Evolutionary conservation across 1,140 invertebrate species (phyloP), one percentile per base, ranked within the genome.

Genomic region (Drosophila oshimai): DNA sequence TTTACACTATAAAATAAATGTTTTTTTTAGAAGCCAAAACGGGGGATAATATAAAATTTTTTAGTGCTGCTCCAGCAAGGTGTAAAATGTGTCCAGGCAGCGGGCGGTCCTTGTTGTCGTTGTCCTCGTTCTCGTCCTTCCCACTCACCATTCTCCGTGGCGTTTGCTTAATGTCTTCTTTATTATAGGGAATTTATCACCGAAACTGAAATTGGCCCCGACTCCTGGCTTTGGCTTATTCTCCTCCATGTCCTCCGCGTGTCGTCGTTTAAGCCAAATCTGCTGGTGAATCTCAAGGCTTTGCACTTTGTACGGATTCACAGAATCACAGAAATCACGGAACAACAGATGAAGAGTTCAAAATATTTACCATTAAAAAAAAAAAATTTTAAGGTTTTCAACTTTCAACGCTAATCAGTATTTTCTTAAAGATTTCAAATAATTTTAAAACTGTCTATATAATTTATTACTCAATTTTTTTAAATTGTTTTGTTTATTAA

Each of bases 141-240:
- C 51, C 67, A 50, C 47, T 64, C 33, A 28, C 58, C 39, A 34
- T 62, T 62, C 53, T 13, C 58, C 53, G 29, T 65, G 47, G 75
- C 80, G 80, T 80, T 84, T 80, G 80, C 81, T 81, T 86, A 86
- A 86, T 87, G 81, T 81, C 81, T 86, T 86, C 80, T 86, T 86
- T 86, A 87, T 86, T 87, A 87, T 87, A 81, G 50, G 72, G 68
- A 87, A 87, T 86, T 87, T 84, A 84, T 84, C 80, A 84, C 80
- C 80, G 75, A 86, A 84, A 80, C 75, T 75, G 80, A 75, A 86
- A 86, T 84, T 86, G 74, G 74, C 65, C 75, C 70, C 39, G 53
- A 60, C 58, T 44, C 37, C 54, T 26, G 65, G 44, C 46, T 53
- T 13, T 45, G 18, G 29, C 15, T 37, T 17, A 31, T 17, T 31